A percentile compares a stretch with the other conserved stretches of the same genome.
Evolutionary conservation across 2,888 invertebrate genomes (phyloP).

Genomic region (Eulithis prunata): DNA sequence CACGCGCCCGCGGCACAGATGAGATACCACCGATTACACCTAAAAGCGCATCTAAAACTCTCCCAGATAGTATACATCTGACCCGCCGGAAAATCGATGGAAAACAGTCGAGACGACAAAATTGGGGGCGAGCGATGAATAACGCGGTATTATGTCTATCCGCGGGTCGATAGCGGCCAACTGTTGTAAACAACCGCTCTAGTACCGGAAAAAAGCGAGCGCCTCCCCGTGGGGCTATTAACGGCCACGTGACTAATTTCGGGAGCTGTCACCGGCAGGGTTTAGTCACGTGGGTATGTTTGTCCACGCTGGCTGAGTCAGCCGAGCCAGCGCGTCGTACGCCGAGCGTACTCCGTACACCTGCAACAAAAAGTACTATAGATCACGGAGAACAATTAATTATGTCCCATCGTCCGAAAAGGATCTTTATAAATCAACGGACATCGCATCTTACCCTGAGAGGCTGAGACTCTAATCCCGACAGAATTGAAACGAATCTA

Average conservation of each 20-base stretch:
- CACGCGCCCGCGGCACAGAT: conserved; percentile 55
- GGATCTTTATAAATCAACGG: conserved; percentile 79
- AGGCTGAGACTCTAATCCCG: conserved; percentile 75
- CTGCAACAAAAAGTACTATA: conserved; percentile 61
- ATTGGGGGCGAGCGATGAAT: conserved; percentile 66
- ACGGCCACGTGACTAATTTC: conserved; percentile 82
- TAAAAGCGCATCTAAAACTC: conserved; percentile 70
- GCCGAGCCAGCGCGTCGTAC: not conserved
- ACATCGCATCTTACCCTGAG: conserved; percentile 74
- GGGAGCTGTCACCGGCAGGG: conserved; percentile 79
- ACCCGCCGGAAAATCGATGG: conserved; percentile 71
- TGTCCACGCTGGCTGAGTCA: conserved; percentile 26
- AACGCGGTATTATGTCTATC: conserved; percentile 70
- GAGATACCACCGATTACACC: conserved; percentile 57
- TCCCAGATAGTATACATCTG: conserved; percentile 59
- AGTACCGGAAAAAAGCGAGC: conserved; percentile 70
- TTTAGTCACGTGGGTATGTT: conserved; percentile 64
- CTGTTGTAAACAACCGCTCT: conserved; percentile 79
- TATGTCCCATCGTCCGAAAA: conserved; percentile 68
- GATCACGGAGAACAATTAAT: conserved; percentile 72
- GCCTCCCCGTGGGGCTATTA: conserved; percentile 73
- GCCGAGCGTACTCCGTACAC: conserved; percentile 48
- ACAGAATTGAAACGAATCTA: conserved; percentile 82
- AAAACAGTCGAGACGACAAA: conserved; percentile 68
- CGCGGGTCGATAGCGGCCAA: conserved; percentile 80